Conservation (phyloP, 2,113 vertebrate species). For the Damaliscus lunatus region DNA sequence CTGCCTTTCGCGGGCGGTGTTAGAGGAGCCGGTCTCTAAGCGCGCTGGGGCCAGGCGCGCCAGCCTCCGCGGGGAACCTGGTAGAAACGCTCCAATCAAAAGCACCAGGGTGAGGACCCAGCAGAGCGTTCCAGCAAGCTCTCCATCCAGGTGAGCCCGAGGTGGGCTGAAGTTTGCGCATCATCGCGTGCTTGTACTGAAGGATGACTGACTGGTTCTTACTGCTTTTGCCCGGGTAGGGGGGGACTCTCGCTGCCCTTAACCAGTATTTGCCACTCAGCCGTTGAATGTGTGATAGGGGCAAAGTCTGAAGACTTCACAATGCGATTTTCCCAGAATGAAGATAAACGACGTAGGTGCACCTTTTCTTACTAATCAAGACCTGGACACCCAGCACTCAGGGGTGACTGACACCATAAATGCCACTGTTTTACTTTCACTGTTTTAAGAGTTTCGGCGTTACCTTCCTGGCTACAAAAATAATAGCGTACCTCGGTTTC, state of each 20-base stretch:
- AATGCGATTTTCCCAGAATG: neutral
- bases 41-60: neutral
- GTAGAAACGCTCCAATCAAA: neutral
- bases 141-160: neutral
- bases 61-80: accelerated
- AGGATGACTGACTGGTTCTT: neutral
- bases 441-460: neutral
- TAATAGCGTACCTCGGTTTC: neutral
- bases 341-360: neutral
- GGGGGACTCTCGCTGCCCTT: too few relatives aligned
- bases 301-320: neutral
- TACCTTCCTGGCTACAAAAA: neutral
- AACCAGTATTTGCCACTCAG: neutral
- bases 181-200: neutral
- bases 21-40: neutral
- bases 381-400: neutral
- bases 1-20: too few relatives aligned
- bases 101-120: neutral
- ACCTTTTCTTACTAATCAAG: neutral
- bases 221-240: neutral
- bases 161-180: neutral
- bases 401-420: neutral
- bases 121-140: neutral
- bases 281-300: neutral
- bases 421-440: neutral